Evolutionary conservation across 92 coral and sea anemone species (phyloP), one percentile per base, ranked within the genome.

Genomic region (Parazoanthus swiftii): DNA sequence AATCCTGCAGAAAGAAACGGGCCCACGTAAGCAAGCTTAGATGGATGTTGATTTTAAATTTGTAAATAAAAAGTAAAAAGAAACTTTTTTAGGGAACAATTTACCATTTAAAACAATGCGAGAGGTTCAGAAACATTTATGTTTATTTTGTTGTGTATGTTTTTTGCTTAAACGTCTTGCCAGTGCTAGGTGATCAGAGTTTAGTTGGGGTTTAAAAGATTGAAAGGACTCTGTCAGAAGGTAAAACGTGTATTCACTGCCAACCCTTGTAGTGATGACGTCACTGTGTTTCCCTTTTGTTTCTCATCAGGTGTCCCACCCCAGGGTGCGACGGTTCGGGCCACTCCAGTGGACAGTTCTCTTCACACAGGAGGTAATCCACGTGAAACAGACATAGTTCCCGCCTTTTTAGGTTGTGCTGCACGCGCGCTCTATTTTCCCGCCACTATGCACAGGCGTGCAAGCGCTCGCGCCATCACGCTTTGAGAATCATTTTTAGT

Each of bases 311-410:
- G 88, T 97, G 99, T 87, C 99, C 99, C 26, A 97, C 99, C 5
- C 99, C 98, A 25, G 99, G 99, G 29, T 97, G 99, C 88, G 98
- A 97, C 58, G 99, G 99, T 7, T 93, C 99, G 8, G 99, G 99
- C 72, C 99, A 97, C 79, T 92, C 96, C 76, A 97, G 98, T 76
- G 99, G 99, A 58, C 97, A 95, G 92, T 97, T 97, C 77, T 94
- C 95, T 20, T 93, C 99, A 4, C 99, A 97, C 92, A 97, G 99
- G 86, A 97, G 99, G 99, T 97, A 90, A 77, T 35, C 21, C 46
- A 33, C 2, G 25, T 85, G 63, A 20, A 25, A 16, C 48, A 10
- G 23, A 39, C 11, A 71, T 35, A 5, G n/a, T 72, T 72, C 37
- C 21, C 67, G 59, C 21, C 29, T 5, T 44, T 43, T 43, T 44